Evolutionary conservation across 2,113 vertebrate genomes (phyloP).

Genomic region (Pungitius pungitius): DNA sequence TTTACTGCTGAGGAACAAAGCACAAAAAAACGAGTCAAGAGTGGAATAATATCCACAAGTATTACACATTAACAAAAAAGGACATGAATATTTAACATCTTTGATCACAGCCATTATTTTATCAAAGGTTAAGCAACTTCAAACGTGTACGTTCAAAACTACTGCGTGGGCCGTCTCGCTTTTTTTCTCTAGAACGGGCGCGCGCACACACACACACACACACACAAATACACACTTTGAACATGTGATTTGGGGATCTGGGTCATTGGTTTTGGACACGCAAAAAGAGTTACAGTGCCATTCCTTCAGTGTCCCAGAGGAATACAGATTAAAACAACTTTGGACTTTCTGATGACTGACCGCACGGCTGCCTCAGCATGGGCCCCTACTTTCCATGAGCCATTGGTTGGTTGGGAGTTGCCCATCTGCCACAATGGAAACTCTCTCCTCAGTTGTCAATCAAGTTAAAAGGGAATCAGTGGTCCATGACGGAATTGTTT

Average conservation of each 20-base stretch:
- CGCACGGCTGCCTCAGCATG: constrained; percentile 60
- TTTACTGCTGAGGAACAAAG: background rate
- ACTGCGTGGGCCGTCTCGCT: background rate
- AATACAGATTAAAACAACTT: constrained; percentile 46
- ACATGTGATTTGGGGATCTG: constrained; percentile 22
- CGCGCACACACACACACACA: background rate
- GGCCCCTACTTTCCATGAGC: constrained; percentile 57
- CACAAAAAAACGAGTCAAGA: background rate
- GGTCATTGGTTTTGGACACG: constrained; percentile 56
- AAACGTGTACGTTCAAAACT: background rate
- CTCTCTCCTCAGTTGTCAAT: constrained; percentile 51
- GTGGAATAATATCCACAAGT: background rate
- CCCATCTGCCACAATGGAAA: constrained; percentile 66
- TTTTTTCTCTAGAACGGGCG: too few relatives aligned
- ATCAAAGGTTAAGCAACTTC: background rate
- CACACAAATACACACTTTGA: background rate
- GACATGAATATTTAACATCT: background rate
- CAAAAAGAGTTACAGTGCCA: constrained; percentile 33
- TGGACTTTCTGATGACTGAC: constrained; percentile 59
- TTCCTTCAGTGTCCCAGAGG: constrained; percentile 40
- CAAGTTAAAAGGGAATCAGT: constrained; percentile 51
- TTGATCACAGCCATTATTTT: background rate
- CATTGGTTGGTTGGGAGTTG: constrained; percentile 51
- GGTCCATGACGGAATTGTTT: constrained; percentile 39
- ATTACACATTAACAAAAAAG: background rate